A percentile compares a stretch with the other conserved stretches of the same genome.
Conservation (phyloP, 2,888 invertebrate genomes). For the Corbicula japonica region DNA sequence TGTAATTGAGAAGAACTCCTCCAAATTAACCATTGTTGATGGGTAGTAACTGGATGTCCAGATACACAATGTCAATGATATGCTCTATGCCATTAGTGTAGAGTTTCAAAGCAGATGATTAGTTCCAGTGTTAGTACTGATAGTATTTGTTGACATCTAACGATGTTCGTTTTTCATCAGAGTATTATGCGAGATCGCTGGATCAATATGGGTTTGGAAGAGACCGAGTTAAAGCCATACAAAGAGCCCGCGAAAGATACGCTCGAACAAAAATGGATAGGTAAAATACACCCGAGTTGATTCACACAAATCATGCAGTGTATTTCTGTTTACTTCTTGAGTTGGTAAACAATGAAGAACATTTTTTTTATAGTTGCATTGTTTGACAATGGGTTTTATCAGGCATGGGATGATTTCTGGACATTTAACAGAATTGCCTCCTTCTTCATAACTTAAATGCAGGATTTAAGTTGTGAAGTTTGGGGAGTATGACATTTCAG, state of each 20-base stretch:
- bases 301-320: conserved; percentile 52
- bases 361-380: conserved; percentile 19
- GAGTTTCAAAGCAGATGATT: background rate
- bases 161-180: conserved; percentile 77
- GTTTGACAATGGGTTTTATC: no score
- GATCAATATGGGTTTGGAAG: conserved; percentile 99
- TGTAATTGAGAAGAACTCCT: no score
- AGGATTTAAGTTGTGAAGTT: no score
- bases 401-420: no score
- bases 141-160: conserved; percentile 20
- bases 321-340: conserved; percentile 25
- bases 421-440: no score
- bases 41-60: no score
- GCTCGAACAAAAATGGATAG: conserved; percentile 84
- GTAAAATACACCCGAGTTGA: conserved; percentile 74
- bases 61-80: no score
- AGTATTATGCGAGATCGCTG: conserved; percentile 97
- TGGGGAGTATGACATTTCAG: no score
- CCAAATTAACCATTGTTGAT: no score
- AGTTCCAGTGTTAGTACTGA: background rate
- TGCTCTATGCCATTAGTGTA: no score
- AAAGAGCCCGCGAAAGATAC: conserved; percentile 89
- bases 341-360: conserved; percentile 11
- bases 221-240: conserved; percentile 98
- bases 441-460: no score